Base-by-base conservation (phyloP, 2,113 vertebrate genomes). In the Pleuronectes platessa region DNA sequence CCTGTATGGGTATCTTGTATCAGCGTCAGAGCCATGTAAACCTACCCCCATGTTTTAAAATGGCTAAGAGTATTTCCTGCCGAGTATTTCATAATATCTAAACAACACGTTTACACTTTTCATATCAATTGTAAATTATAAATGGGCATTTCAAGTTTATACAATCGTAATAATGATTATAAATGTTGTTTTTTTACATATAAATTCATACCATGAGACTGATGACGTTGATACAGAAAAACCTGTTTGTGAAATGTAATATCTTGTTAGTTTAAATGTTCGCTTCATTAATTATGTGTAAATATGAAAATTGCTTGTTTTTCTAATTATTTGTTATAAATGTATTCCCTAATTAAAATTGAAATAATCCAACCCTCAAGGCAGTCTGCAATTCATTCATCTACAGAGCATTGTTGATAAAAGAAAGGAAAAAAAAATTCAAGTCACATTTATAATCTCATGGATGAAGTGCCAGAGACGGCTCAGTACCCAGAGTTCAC, bases 281-380 rank as follows among this genome's bases (percentile, higher is more conserved):
- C 0, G 37, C 9, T 71, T 18, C 61, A 56, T 55, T 64, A 20
- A 86, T 55, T 42, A 2, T 59, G 66, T 89, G 87, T 90, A 84
- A 79, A 91, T 89, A 84, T n/a, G 2, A 49, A 79, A 66, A 69
- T 21, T 24, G 23, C 12, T 21, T 8, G 23, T 7, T n/a, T n/a
- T 42, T 23, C 13, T 63, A 60, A 60, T 60, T n/a, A 56, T 26
- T 31, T 35, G 14, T 14, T 84, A 58, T 86, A 72, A 21, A 82
- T 63, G 23, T 61, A 69, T 24, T 69, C 20, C 72, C 23, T 15
- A 3, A 54, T 20, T 74, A 51, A 47, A 91, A 77, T 11, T 13
- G 74, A 83, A 84, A 79, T 24, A 18, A 72, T 80, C 18, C 12
- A 12, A 49, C 80, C 77, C 64, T 82, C 13, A 63, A 78, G 24